Base-by-base conservation (phyloP, 2,797 vertebrate genomes). In the Hippopotamyrus pictus region DNA sequence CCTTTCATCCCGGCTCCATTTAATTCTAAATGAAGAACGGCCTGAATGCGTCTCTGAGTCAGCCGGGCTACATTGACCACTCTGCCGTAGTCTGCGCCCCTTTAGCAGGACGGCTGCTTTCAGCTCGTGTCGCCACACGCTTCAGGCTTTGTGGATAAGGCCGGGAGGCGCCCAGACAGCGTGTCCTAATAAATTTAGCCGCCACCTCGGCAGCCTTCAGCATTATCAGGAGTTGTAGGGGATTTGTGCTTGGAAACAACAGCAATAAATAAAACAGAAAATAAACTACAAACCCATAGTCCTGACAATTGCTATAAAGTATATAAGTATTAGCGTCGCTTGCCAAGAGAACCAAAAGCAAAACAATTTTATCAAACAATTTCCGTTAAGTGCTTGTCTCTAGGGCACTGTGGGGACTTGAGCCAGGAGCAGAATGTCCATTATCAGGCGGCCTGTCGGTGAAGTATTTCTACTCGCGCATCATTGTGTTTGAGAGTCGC, bases 211-310 rank as follows among this genome's bases (percentile, higher is more conserved):
- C n/a, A 19, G 82, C 22, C 82, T 48, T 84, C 82, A 51, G 82
- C 46, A 29, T 84, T 48, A 84, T 84, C 82, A 25, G 8, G 8
- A 51, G n/a, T 84, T 84, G 48, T 5, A 25, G 22, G 46, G n/a
- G 50, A 50, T 51, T 84, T 48, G 82, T 48, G 3, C 82, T 84
- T 84, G 46, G 46, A 51, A 84, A 51, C 22, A 84, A 84, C 46
- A 51, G 46, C 44, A 84, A 84, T 84, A 84, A 84, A 84, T 84
- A 44, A 82, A 82, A 82, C 44, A 82, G 76, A 82, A 82, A n/a
- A 82, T 82, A 46, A 82, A 82, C 76, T 82, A 7, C 37, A n/a
- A 44, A 46, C 2, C 76, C 41, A 82, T 9, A 82, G 37, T 46
- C 76, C 76, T 82, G 76, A 82, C 76, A 82, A 46, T 82, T 82